These are phyloP conservation scores for Pteropus rufus DNA, from an alignment of 2,797 vertebrate species.

Conservation along the genomic window DNA sequence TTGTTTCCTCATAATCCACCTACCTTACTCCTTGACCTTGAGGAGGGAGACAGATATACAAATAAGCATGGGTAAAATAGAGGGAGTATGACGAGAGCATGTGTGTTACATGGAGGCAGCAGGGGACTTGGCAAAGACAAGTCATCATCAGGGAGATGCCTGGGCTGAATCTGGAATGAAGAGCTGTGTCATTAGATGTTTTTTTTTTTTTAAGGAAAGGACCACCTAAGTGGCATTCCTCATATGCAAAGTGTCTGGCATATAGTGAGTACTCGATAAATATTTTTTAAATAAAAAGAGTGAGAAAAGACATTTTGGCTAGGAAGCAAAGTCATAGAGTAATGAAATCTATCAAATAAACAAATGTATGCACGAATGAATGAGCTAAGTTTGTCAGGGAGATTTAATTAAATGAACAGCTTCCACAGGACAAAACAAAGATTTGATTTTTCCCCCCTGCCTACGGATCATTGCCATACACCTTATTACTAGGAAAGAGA, in stretches of 20 bases:
- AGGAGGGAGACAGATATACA: neutral
- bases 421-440: constrained; percentile 36
- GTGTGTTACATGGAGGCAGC: neutral
- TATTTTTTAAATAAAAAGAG: neutral
- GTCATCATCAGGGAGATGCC: fast-evolving
- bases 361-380: neutral
- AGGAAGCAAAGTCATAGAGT: neutral
- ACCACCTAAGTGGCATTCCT: neutral
- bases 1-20: neutral
- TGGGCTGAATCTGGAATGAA: neutral
- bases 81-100: neutral
- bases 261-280: neutral
- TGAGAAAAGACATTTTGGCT: neutral
- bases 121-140: neutral
- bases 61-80: neutral
- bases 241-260: neutral
- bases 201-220: neutral
- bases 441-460: neutral
- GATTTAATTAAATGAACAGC: neutral
- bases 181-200: neutral
- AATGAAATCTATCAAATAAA: constrained; percentile 22
- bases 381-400: constrained; percentile 4
- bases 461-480: constrained; percentile 2
- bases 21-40: neutral
- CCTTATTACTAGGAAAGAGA: neutral